These are phyloP conservation scores for Cercopithecus petaurista DNA, from an alignment of 2,797 vertebrate genomes.

Conservation along the genomic window DNA sequence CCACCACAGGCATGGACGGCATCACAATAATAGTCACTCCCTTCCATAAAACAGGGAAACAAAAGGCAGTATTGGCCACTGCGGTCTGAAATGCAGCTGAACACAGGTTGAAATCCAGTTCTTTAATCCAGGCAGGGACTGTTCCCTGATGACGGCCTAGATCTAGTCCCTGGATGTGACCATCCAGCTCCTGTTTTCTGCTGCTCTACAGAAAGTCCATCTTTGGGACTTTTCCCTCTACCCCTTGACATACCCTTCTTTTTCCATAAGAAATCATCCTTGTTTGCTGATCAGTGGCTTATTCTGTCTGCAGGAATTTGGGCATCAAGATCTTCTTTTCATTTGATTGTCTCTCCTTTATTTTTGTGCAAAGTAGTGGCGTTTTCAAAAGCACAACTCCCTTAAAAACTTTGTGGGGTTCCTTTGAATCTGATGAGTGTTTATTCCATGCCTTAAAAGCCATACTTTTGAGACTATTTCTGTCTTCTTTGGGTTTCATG, in stretches of 20 bases:
- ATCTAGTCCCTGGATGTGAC: not conserved
- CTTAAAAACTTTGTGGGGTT: not conserved
- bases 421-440: not conserved
- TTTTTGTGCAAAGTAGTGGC: not conserved
- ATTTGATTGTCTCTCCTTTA: not conserved
- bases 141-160: not conserved
- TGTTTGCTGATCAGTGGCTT: not conserved
- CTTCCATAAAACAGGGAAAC: not conserved
- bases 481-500: not conserved
- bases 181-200: not conserved
- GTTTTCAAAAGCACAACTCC: not conserved
- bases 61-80: not conserved
- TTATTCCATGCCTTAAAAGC: not conserved
- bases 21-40: not conserved
- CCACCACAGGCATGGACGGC: not conserved
- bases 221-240: not conserved
- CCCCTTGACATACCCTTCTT: not conserved
- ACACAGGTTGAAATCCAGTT: not conserved
- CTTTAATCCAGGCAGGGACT: not conserved
- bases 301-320: not conserved
- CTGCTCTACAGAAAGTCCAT: too few species aligned
- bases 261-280: not conserved
- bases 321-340: not conserved
- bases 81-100: not conserved
- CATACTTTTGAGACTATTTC: not conserved